Evolutionary conservation across 2,888 invertebrate genomes (phyloP), one percentile per base, ranked within the genome.

Genomic region (Rosalia funebris): DNA sequence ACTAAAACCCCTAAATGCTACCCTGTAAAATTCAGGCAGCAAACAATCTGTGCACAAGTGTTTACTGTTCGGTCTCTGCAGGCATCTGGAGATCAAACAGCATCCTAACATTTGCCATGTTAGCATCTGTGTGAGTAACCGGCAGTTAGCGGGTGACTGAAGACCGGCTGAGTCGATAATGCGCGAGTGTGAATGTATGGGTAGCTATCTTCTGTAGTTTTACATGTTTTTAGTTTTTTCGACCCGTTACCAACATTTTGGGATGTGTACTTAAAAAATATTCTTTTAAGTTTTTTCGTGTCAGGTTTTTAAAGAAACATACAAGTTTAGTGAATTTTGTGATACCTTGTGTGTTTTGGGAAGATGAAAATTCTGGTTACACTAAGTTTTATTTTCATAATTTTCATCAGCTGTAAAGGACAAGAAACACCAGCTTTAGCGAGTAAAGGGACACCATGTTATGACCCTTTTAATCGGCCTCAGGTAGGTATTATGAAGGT

Each of bases 391-490:
- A 10, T 42, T 55, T 10, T 54, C 1, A 15, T 42, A 45, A 10
- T 55, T 31, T 31, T 41, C 47, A 46, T 45, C 50, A 46, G 25
- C 31, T 48, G 58, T 45, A 31, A 32, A 20, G 59, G 57, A 19
- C 67, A 77, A 39, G 74, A 79, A 17, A 81, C 81, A 19, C 81
- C 82, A 41, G 76, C 68, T 7, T 66, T 80, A 20, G 81, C 80
- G 39, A 68, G 68, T 58, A 78, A 77, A 67, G 79, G 80, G 56
- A 81, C 80, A 20, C 75, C 82, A 70, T 86, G 86, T 74, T 86
- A 86, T 72, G 86, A 86, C 76, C 80, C 81, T 60, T 85, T 84
- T 70, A 82, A 84, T 55, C 80, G 83, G 72, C 84, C 86, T 5
- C 85, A 85, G 84, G 86, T 86, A 79, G 60, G 65, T 50, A 19